Conservation (phyloP, 2,888 invertebrate genomes). For the Fragum whitleyi region DNA sequence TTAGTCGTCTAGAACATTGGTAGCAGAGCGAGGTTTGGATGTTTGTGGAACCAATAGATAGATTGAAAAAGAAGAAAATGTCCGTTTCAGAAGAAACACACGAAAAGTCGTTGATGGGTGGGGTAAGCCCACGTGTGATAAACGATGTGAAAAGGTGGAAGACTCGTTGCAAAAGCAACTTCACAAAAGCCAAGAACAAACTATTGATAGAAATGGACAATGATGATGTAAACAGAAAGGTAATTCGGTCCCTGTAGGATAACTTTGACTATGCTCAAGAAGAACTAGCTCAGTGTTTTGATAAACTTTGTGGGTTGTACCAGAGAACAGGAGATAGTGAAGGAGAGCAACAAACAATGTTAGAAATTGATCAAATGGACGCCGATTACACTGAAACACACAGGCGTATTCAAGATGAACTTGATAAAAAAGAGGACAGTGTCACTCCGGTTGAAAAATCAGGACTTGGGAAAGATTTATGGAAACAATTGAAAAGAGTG, state of each 20-base stretch:
- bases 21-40: too few species aligned
- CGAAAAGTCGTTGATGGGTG: not conserved
- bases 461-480: not conserved
- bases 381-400: not conserved
- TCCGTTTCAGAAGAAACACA: not conserved
- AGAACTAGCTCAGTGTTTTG: not conserved
- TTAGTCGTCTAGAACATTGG: too few species aligned
- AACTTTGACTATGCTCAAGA: not conserved
- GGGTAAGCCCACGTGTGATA: not conserved
- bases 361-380: too few species aligned
- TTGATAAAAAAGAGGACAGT: too few species aligned
- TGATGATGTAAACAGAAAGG: not conserved
- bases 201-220: not conserved
- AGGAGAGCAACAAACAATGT: too few species aligned
- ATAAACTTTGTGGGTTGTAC: too few species aligned
- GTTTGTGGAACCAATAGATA: too few species aligned
- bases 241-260: not conserved
- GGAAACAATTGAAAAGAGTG: not conserved
- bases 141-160: not conserved
- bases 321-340: too few species aligned
- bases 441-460: not conserved
- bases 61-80: too few species aligned
- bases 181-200: not conserved
- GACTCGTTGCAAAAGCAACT: not conserved
- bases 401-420: not conserved